Conservation (phyloP, 1,140 invertebrate genomes). For the Philotrypesis tridentata region DNA sequence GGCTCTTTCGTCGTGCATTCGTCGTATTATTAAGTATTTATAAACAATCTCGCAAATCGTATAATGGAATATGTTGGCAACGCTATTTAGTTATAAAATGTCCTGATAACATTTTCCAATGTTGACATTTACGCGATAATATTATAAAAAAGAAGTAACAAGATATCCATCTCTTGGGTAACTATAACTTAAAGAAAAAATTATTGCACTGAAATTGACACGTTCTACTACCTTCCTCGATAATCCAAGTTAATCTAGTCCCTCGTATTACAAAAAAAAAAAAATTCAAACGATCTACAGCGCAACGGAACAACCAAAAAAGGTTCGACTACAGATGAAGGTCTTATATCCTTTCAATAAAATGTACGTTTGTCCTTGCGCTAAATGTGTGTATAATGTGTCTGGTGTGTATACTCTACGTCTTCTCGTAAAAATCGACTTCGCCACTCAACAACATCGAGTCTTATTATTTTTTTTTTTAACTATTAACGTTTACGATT, state of each 20-base stretch:
- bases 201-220: conserved; percentile 19
- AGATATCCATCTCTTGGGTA: neutral
- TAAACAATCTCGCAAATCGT: neutral
- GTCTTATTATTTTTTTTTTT: neutral
- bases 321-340: neutral
- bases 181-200: neutral
- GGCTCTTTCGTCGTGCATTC: no score
- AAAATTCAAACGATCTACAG: neutral
- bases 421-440: conserved; percentile 24
- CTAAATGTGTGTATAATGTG: neutral
- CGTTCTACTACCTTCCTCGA: conserved; percentile 26
- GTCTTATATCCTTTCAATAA: neutral
- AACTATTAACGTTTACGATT: conserved; percentile 11
- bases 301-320: neutral
- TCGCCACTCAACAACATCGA: conserved; percentile 37
- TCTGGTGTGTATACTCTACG: no score
- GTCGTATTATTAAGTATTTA: neutral
- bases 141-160: no score
- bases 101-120: neutral
- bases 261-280: neutral
- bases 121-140: neutral
- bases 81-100: conserved; percentile 1
- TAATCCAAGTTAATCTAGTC: neutral
- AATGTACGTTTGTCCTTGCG: neutral
- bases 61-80: conserved; percentile 20